These are phyloP conservation scores for Aplysia californica DNA, from an alignment of 1,140 invertebrate genomes.

Conservation along the genomic window DNA sequence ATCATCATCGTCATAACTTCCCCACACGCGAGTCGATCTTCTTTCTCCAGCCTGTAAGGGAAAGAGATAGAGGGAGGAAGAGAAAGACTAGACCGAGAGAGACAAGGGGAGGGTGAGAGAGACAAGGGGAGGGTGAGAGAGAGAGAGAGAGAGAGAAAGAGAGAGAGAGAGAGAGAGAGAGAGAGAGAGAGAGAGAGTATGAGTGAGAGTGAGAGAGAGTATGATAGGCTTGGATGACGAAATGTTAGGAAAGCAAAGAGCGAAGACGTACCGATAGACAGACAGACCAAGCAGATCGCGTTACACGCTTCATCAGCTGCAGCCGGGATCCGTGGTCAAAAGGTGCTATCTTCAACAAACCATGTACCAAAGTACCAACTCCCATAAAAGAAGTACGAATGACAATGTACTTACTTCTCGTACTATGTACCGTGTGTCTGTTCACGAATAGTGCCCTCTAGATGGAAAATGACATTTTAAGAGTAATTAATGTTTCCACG, in stretches of 20 bases:
- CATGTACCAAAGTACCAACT: no score
- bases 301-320: no score
- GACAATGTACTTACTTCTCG: no score
- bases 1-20: no score
- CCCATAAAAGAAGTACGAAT: no score
- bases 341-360: no score
- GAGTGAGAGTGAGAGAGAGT: slow-evolving; percentile 17
- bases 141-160: slow-evolving; percentile 3
- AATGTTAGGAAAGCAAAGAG: background rate
- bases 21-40: no score
- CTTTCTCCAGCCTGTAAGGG: background rate
- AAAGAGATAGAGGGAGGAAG: background rate
- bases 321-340: no score
- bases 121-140: background rate
- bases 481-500: no score
- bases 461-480: no score
- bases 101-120: background rate
- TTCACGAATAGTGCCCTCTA: no score
- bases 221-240: background rate
- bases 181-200: background rate
- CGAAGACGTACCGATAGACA: background rate
- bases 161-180: background rate
- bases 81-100: background rate
- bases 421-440: no score
- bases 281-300: background rate